phyloP scores from a whole-genome alignment of 2,113 vertebrate genomes.

The Trematomus loennbergii region DNA sequence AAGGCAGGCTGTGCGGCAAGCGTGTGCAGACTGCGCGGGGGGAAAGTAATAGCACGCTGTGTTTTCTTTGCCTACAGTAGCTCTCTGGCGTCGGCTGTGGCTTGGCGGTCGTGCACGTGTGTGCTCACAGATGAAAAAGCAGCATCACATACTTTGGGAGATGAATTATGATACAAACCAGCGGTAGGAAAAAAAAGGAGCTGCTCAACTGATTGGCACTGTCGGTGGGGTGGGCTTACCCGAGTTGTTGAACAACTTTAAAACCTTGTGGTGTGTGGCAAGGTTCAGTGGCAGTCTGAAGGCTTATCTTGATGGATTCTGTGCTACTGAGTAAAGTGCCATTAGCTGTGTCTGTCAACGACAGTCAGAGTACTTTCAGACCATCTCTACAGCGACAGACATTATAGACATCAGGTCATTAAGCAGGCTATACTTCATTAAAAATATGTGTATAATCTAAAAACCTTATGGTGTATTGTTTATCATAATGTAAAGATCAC shows the following conservation, averaged over 20 bases:
- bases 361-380: constrained; percentile 40
- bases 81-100: constrained; percentile 79
- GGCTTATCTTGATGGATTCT: constrained; percentile 78
- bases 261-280: constrained; percentile 66
- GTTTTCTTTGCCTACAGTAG: constrained; percentile 84
- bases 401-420: constrained; percentile 24
- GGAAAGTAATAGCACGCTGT: constrained; percentile 73
- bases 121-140: constrained; percentile 78
- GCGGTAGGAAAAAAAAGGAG: constrained; percentile 59
- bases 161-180: constrained; percentile 71
- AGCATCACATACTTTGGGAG: constrained; percentile 73
- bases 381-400: constrained; percentile 37
- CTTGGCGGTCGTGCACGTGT: constrained; percentile 74
- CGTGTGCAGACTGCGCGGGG: constrained; percentile 64
- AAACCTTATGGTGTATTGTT: constrained; percentile 24
- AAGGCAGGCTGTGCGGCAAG: constrained; percentile 51
- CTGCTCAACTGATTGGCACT: constrained; percentile 62
- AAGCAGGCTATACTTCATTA: constrained; percentile 43
- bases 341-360: constrained; percentile 72
- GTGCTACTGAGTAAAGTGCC: constrained; percentile 65
- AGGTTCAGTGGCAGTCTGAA: constrained; percentile 54
- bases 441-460: constrained; percentile 16
- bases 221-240: constrained; percentile 44
- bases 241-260: constrained; percentile 54
- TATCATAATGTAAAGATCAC: neutral